Conservation (phyloP, 2,888 invertebrate species). For the Thecophora atra region DNA sequence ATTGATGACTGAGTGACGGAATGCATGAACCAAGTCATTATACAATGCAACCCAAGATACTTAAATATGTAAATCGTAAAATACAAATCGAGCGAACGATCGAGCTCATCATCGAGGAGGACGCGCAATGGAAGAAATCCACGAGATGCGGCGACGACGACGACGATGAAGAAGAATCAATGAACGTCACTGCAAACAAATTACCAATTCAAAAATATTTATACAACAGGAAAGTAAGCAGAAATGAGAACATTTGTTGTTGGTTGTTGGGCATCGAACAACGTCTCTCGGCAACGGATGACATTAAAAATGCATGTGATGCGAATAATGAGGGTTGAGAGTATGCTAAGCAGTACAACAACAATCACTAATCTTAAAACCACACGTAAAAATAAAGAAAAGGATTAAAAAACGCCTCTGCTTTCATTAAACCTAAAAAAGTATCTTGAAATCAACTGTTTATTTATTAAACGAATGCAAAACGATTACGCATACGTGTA, state of each 20-base stretch:
- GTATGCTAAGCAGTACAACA: constrained; percentile 29
- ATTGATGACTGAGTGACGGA: constrained; percentile 43
- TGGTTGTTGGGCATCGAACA: background rate
- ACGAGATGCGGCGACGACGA: background rate
- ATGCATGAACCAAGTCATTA: constrained; percentile 42
- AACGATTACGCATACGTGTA: constrained; percentile 25
- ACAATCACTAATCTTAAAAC: constrained; percentile 10
- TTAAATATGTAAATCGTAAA: constrained; percentile 32
- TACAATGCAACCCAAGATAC: constrained; percentile 36
- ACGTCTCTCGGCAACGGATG: background rate
- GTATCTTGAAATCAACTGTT: constrained; percentile 27
- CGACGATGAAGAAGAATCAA: constrained; percentile 15
- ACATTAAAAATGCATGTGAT: constrained; percentile 31
- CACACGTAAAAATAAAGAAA: background rate
- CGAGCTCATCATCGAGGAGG: constrained; percentile 30
- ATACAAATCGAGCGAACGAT: constrained; percentile 11
- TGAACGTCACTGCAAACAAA: constrained; percentile 34
- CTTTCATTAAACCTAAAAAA: background rate
- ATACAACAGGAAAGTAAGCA: constrained; percentile 9
- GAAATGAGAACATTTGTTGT: constrained; percentile 7
- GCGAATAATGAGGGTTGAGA: constrained; percentile 27
- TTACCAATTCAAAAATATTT: constrained; percentile 34
- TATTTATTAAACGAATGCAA: constrained; percentile 36
- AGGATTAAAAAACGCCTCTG: background rate
- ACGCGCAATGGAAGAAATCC: background rate